Conservation (phyloP, 2,113 vertebrate genomes). For the Calypte anna region DNA sequence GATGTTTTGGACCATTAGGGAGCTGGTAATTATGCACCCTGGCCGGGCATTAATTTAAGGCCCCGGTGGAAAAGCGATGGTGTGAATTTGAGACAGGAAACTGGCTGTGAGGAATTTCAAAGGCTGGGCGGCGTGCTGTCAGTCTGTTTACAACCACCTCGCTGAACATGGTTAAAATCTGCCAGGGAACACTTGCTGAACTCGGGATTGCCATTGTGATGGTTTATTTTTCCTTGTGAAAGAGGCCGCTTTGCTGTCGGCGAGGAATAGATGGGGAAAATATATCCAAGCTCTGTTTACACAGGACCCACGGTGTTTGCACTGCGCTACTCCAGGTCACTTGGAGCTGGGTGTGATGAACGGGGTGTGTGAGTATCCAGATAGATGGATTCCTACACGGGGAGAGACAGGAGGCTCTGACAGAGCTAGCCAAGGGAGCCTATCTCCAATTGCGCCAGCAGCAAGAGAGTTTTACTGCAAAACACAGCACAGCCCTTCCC, state of each 20-base stretch:
- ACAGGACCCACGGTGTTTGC: conserved; percentile 28
- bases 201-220: neutral
- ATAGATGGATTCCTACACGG: neutral
- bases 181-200: conserved; percentile 49
- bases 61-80: conserved; percentile 44
- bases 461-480: neutral
- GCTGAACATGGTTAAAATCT: conserved; percentile 49
- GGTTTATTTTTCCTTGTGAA: conserved; percentile 50
- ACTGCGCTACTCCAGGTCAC: conserved; percentile 4
- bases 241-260: conserved; percentile 19
- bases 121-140: conserved; percentile 44
- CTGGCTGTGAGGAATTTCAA: conserved; percentile 17
- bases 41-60: conserved; percentile 58
- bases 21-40: conserved; percentile 65
- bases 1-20: conserved; percentile 67
- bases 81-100: conserved; percentile 65
- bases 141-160: conserved; percentile 63
- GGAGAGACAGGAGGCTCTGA: neutral
- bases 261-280: conserved; percentile 40
- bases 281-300: conserved; percentile 29
- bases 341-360: neutral
- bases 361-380: neutral
- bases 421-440: neutral
- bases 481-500: neutral
- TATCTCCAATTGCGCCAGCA: neutral